Percentiles rank a stretch among this genome's conserved stretches.
phyloP scores from a whole-genome alignment of 2,888 invertebrate genomes.

The Caenorhabditis macrosperma region DNA sequence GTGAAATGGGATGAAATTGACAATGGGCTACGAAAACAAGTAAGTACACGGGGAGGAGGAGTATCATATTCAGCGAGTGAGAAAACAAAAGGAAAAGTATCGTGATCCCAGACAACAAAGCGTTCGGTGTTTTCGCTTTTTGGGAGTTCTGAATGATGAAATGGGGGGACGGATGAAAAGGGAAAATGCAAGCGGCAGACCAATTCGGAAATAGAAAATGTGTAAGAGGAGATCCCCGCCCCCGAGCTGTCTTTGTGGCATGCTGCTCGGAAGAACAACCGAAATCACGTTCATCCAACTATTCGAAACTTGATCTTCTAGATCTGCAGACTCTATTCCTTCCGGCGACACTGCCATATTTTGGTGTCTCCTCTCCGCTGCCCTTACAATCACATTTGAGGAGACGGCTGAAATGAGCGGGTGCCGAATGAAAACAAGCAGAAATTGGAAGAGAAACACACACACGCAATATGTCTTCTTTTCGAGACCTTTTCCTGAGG shows the following conservation, averaged over 20 bases:
- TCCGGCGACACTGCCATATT: not conserved
- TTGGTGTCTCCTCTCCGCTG: too few species aligned
- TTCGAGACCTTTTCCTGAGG: constrained; percentile 48
- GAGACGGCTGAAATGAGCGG: constrained; percentile 36
- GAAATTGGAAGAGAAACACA: constrained; percentile 19
- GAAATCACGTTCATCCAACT: constrained; percentile 19
- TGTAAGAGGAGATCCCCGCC: constrained; percentile 40
- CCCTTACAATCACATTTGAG: constrained; percentile 12
- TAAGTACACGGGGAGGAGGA: constrained; percentile 13
- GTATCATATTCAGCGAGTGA: constrained; percentile 20
- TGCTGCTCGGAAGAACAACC: constrained; percentile 17
- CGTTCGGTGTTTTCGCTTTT: not conserved
- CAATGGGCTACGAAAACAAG: constrained; percentile 4
- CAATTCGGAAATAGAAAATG: constrained; percentile 15
- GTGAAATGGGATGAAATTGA: not conserved
- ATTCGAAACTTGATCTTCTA: not conserved
- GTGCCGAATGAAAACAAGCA: constrained; percentile 32
- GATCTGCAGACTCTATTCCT: constrained; percentile 11
- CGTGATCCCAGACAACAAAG: constrained; percentile 9
- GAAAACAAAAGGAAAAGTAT: not conserved
- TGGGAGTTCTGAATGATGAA: constrained; percentile 26
- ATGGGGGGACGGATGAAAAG: constrained; percentile 12
- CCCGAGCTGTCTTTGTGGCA: constrained; percentile 15
- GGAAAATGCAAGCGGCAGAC: not conserved
- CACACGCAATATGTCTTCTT: constrained; percentile 37